Evolutionary conservation across 2,113 vertebrate genomes (phyloP).

Genomic region (Myrmophylax atrothorax): DNA sequence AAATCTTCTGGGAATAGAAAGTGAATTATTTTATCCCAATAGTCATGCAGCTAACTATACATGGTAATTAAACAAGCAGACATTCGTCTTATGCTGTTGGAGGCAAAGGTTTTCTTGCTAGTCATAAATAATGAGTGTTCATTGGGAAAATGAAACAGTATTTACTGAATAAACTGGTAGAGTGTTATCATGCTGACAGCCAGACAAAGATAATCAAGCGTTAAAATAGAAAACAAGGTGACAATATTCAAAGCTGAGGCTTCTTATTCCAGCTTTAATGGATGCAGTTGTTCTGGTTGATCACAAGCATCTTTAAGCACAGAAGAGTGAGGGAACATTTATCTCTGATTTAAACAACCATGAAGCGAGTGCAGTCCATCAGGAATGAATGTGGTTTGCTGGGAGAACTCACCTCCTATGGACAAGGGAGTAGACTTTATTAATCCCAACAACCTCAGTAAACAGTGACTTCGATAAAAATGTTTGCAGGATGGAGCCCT

Average conservation of each 20-base stretch:
- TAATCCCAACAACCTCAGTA: not conserved
- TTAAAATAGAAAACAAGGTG: not conserved
- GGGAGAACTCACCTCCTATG: not conserved
- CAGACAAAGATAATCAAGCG: not conserved
- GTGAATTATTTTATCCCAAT: constrained; percentile 72
- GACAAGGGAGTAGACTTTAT: not conserved
- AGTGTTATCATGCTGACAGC: not conserved
- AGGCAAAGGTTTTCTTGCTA: constrained; percentile 71
- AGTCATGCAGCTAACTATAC: constrained; percentile 70
- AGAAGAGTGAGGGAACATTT: not conserved
- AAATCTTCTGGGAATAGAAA: constrained; percentile 76
- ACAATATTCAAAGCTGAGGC: not conserved
- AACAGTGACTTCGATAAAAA: not conserved
- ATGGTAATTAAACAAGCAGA: constrained; percentile 73
- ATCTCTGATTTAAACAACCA: not conserved
- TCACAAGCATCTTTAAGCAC: not conserved
- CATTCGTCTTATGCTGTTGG: constrained; percentile 65
- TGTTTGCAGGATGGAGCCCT: not conserved
- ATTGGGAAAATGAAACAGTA: constrained; percentile 40
- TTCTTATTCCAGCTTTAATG: not conserved
- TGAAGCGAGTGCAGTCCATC: not conserved
- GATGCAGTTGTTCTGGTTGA: not conserved
- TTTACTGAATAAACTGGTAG: constrained; percentile 61
- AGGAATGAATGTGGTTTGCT: not conserved
- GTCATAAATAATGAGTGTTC: constrained; percentile 65